phyloP scores from a whole-genome alignment of 2,888 invertebrate genomes.

The Luperina nickerlii region DNA sequence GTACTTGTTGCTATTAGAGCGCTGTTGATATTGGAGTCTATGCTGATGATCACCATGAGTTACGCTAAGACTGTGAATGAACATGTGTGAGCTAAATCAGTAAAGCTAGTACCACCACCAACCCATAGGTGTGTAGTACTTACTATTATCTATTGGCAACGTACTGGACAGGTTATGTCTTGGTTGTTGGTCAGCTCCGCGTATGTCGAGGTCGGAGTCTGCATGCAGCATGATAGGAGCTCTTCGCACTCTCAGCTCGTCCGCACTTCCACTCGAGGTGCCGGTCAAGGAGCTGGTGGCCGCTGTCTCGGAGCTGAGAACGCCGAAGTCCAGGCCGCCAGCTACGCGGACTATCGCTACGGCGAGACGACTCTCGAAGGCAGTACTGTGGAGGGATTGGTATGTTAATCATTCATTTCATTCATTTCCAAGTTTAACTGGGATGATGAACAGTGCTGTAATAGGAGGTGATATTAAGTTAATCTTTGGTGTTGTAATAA shows the following conservation, averaged over 20 bases:
- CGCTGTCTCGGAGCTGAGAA: constrained; percentile 83
- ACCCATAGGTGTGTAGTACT: constrained; percentile 44
- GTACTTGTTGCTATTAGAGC: neutral
- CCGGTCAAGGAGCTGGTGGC: constrained; percentile 85
- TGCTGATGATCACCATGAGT: constrained; percentile 11
- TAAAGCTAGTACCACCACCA: constrained; percentile 48
- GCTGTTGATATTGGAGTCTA: neutral
- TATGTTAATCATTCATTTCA: neutral
- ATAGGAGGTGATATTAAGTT: neutral
- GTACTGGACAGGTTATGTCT: constrained; percentile 78
- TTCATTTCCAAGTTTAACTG: no score
- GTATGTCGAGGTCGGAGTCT: constrained; percentile 93
- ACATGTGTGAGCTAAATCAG: neutral
- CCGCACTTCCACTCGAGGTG: constrained; percentile 83
- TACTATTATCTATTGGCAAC: constrained; percentile 62
- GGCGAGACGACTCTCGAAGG: constrained; percentile 97
- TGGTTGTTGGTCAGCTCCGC: constrained; percentile 62
- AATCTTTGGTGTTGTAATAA: neutral
- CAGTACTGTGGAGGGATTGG: constrained; percentile 91
- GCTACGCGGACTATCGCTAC: constrained; percentile 96
- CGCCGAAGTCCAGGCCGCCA: constrained; percentile 95
- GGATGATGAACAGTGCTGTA: neutral
- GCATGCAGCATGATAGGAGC: constrained; percentile 91
- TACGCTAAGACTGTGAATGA: neutral
- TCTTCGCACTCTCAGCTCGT: constrained; percentile 84